Evolutionary conservation across 2,888 invertebrate species (phyloP).

Genomic region (Scotopteryx bipunctaria): DNA sequence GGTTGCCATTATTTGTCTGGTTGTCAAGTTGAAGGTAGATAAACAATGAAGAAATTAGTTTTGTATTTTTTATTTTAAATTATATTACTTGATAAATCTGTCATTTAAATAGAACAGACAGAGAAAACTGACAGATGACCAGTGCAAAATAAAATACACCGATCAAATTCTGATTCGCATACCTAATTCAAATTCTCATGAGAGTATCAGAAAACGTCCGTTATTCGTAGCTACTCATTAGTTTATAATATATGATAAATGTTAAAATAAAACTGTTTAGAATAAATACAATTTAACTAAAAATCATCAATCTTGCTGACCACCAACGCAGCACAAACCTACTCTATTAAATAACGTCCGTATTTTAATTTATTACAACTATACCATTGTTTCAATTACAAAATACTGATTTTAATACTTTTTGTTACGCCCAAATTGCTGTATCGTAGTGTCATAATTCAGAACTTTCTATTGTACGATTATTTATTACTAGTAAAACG

Average conservation of each 20-base stretch:
- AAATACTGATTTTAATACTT: conserved; percentile 71
- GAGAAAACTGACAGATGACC: no score
- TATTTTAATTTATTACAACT: conserved; percentile 64
- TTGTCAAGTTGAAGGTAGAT: conserved; percentile 7
- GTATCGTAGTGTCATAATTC: conserved; percentile 64
- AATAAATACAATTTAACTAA: conserved; percentile 44
- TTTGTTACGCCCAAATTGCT: conserved; percentile 76
- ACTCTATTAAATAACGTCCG: conserved; percentile 64
- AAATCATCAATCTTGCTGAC: conserved; percentile 62
- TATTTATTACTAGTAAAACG: conserved; percentile 57
- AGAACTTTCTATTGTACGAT: conserved; percentile 70
- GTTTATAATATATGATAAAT: background rate
- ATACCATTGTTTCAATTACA: conserved; percentile 79
- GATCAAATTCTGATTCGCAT: no score
- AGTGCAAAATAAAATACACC: no score
- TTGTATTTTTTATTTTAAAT: background rate
- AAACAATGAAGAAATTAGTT: conserved; percentile 2
- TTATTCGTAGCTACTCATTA: background rate
- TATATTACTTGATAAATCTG: background rate
- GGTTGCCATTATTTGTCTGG: conserved; percentile 26
- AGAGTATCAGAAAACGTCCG: no score
- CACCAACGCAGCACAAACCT: conserved; percentile 64
- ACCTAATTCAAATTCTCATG: no score
- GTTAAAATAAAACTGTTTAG: conserved; percentile 20
- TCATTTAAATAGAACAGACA: background rate